A percentile compares a stretch with the other conserved stretches of the same genome.
Evolutionary conservation across 1,140 invertebrate species (phyloP).

Genomic region (Brachionus asplanchnoidis): DNA sequence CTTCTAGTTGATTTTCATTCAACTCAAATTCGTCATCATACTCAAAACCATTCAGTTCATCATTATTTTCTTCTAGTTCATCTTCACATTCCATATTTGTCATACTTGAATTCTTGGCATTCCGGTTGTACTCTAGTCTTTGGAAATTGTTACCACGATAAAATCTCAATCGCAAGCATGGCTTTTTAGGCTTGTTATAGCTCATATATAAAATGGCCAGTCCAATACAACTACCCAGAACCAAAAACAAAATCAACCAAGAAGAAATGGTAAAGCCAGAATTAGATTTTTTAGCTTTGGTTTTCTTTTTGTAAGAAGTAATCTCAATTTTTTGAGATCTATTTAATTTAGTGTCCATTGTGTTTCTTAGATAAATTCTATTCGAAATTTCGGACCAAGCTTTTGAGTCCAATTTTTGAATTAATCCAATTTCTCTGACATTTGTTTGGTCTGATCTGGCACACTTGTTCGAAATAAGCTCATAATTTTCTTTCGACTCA

Average conservation of each 20-base stretch:
- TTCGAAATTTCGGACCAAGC: not conserved
- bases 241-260: not conserved
- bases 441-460: not conserved
- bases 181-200: conserved; percentile 1
- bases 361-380: not conserved
- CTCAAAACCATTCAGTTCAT: conserved; percentile 23
- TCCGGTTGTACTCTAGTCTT: not conserved
- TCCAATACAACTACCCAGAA: not conserved
- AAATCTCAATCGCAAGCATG: conserved; percentile 9
- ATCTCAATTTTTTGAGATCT: not conserved
- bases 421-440: not conserved
- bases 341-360: not conserved
- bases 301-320: not conserved
- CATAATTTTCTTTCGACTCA: conserved; percentile 20
- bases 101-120: conserved; percentile 4
- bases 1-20: not conserved
- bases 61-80: not conserved
- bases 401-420: not conserved
- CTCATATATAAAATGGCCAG: not conserved
- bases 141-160: conserved; percentile 24
- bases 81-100: not conserved
- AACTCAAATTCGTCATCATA: conserved; percentile 28
- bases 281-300: not conserved
- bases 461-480: conserved; percentile 21
- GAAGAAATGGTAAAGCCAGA: not conserved